Percentiles rank a stretch among this genome's conserved stretches.
These are phyloP conservation scores for Muntiacus muntjak DNA, from an alignment of 2,113 vertebrate species.

Conservation along the genomic window DNA sequence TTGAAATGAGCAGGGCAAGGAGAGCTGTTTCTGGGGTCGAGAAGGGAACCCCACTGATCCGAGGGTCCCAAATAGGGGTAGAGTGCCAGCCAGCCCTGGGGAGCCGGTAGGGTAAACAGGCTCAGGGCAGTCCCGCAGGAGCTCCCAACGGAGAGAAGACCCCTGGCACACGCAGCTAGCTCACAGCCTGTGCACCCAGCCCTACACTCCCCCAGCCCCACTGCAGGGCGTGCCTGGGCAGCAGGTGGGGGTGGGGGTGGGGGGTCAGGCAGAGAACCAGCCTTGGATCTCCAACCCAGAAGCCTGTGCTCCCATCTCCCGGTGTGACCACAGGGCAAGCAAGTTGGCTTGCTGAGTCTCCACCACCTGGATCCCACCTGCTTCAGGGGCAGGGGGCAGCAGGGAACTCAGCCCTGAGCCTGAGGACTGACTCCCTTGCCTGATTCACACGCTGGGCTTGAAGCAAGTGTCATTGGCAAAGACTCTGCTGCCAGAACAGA, in stretches of 20 bases:
- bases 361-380: not conserved
- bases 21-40: not conserved
- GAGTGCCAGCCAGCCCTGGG: not conserved
- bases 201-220: not conserved
- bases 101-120: not conserved
- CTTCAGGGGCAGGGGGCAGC: not conserved
- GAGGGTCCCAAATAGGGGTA: not conserved
- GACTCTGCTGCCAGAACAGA: not conserved
- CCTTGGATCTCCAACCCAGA: not conserved
- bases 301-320: not conserved
- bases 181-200: not conserved
- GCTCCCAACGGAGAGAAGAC: not conserved
- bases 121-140: not conserved
- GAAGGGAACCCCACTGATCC: not conserved
- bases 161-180: not conserved
- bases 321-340: not conserved
- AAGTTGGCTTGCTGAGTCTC: not conserved
- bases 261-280: not conserved
- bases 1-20: not conserved
- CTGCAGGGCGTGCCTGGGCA: not conserved
- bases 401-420: not conserved
- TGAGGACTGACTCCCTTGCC: not conserved
- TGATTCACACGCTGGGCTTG: not conserved
- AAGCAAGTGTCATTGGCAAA: too few species aligned
- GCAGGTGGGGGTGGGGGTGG: too few species aligned